Conservation (phyloP, 1,140 invertebrate species). For the Hyles euphorbiae region DNA sequence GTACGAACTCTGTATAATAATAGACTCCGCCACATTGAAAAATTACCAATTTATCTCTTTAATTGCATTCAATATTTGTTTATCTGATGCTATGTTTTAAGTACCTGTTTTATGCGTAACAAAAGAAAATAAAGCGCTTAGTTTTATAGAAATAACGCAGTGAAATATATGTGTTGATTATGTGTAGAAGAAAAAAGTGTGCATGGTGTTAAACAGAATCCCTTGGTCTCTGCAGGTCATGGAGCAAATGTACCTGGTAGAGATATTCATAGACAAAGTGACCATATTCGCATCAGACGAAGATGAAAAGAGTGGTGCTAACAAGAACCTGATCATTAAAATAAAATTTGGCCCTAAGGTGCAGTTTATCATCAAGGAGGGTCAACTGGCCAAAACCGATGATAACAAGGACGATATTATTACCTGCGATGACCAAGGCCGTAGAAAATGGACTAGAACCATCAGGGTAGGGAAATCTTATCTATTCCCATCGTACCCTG, state of each 20-base stretch:
- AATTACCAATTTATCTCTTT: no score
- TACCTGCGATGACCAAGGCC: slow-evolving; percentile 49
- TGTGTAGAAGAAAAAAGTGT: not conserved
- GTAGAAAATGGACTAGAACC: slow-evolving; percentile 54
- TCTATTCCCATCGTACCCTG: slow-evolving; percentile 62
- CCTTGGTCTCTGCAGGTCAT: slow-evolving; percentile 67
- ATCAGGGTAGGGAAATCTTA: slow-evolving; percentile 65
- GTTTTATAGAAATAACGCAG: no score
- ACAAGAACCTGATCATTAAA: slow-evolving; percentile 64
- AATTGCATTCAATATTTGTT: no score
- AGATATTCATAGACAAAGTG: slow-evolving; percentile 68
- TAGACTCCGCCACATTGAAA: no score
- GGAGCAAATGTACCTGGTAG: slow-evolving; percentile 71
- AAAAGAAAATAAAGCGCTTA: no score
- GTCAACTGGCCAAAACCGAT: slow-evolving; percentile 50
- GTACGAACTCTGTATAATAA: no score
- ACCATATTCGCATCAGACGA: slow-evolving; percentile 51
- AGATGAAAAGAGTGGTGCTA: slow-evolving; percentile 41
- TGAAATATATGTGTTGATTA: no score
- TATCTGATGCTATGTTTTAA: no score
- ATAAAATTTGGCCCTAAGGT: slow-evolving; percentile 62
- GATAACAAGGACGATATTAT: slow-evolving; percentile 49
- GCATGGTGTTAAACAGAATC: slow-evolving; percentile 1
- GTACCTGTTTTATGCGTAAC: no score
- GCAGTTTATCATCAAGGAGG: slow-evolving; percentile 66